Conservation (phyloP, 2,113 vertebrate genomes). For the Perca flavescens region DNA sequence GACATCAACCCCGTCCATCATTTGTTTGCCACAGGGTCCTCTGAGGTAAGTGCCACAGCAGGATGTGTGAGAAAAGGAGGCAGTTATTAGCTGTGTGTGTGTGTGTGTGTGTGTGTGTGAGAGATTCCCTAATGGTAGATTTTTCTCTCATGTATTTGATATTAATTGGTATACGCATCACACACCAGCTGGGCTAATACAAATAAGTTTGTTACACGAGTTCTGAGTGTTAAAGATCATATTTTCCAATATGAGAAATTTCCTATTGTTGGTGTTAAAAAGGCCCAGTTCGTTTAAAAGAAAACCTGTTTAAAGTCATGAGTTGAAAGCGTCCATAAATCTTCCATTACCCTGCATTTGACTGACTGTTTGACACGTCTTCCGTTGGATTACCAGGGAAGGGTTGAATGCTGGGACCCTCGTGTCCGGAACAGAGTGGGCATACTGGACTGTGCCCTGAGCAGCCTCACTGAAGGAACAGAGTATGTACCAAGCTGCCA, state of each 20-base stretch:
- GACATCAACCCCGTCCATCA: slow-evolving; percentile 95
- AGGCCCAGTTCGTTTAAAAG: not conserved
- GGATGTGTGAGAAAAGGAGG: slow-evolving; percentile 25
- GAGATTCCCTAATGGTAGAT: not conserved
- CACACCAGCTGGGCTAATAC: slow-evolving; percentile 34
- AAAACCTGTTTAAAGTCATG: not conserved
- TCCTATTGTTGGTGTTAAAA: not conserved
- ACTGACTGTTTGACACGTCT: slow-evolving; percentile 3
- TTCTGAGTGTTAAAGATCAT: slow-evolving; percentile 20
- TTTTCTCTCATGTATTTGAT: not conserved
- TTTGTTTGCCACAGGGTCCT: slow-evolving; percentile 91
- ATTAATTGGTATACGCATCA: slow-evolving; percentile 17
- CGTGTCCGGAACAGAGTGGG: slow-evolving; percentile 90
- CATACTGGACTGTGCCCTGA: slow-evolving; percentile 92
- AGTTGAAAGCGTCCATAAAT: not conserved
- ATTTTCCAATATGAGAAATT: not conserved
- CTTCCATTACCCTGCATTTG: slow-evolving; percentile 11
- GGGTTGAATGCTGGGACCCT: slow-evolving; percentile 98
- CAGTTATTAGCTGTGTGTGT: not conserved
- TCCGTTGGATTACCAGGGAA: slow-evolving; percentile 83
- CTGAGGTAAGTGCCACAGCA: slow-evolving; percentile 86
- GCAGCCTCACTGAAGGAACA: slow-evolving; percentile 89
- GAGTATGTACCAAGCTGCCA: slow-evolving; percentile 87
- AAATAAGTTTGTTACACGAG: slow-evolving; percentile 21
- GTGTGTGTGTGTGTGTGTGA: not conserved